These are phyloP conservation scores for Venustoraphidia nigricollis DNA, from an alignment of 2,888 invertebrate genomes.

Conservation along the genomic window DNA sequence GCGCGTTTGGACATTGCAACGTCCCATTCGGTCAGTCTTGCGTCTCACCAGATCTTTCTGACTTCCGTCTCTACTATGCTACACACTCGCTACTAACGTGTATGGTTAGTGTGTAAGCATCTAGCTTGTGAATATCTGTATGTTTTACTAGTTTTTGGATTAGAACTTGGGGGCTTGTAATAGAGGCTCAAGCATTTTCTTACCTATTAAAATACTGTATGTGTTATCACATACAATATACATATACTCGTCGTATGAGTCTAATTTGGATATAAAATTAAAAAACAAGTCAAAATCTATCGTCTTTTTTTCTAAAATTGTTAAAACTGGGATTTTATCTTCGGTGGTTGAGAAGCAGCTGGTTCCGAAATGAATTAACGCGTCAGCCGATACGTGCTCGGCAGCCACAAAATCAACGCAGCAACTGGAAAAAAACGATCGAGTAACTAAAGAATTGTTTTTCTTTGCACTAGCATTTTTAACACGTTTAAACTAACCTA, in stretches of 20 bases:
- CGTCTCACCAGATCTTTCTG: too few relatives aligned
- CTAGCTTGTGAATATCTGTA: too few relatives aligned
- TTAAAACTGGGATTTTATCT: conserved; percentile 56
- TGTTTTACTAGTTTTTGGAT: too few relatives aligned
- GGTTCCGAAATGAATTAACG: conserved; percentile 82
- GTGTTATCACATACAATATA: conserved; percentile 52
- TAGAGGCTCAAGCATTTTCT: conserved; percentile 3
- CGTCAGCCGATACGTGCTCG: conserved; percentile 71
- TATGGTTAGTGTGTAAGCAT: too few relatives aligned
- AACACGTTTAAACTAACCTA: conserved; percentile 34
- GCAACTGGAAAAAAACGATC: conserved; percentile 42
- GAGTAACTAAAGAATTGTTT: conserved; percentile 1
- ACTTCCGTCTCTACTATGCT: too few relatives aligned
- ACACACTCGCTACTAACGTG: too few relatives aligned
- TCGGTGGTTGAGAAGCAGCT: conserved; percentile 66
- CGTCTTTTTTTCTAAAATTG: conserved; percentile 47
- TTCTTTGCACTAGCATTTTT: neutral
- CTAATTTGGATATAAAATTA: conserved; percentile 20
- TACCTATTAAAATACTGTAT: conserved; percentile 45
- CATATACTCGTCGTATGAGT: conserved; percentile 26
- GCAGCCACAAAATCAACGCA: conserved; percentile 84
- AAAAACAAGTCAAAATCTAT: conserved; percentile 34
- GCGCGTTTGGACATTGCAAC: too few relatives aligned
- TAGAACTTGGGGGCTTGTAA: too few relatives aligned
- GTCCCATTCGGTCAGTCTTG: too few relatives aligned